A percentile compares a stretch with the other conserved stretches of the same genome.
These are phyloP conservation scores for Leucopternis melanops DNA, from an alignment of 2,113 vertebrate genomes.

Conservation along the genomic window DNA sequence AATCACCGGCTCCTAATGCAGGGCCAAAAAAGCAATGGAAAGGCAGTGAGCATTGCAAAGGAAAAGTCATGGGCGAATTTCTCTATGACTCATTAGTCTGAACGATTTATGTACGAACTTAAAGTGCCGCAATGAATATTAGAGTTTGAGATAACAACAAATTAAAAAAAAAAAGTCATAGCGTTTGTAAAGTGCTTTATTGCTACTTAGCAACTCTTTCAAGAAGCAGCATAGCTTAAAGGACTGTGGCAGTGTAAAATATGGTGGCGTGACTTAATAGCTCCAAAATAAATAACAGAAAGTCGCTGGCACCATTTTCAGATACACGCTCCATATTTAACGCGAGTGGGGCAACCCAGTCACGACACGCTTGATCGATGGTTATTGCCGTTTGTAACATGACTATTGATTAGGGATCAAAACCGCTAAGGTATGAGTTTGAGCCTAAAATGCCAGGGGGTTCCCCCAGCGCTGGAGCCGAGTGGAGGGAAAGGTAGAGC, in stretches of 20 bases:
- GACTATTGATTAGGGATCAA: conserved; percentile 34
- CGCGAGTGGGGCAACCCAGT: conserved; percentile 12
- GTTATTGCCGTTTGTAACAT: conserved; percentile 16
- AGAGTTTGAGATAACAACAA: conserved; percentile 62
- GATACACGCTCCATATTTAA: conserved; percentile 38
- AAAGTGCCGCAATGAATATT: conserved; percentile 56
- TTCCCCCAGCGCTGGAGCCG: background rate
- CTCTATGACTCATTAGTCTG: conserved; percentile 72
- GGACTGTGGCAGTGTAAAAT: conserved; percentile 29
- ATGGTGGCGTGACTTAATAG: conserved; percentile 20
- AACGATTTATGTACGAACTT: conserved; percentile 68
- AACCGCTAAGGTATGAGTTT: background rate
- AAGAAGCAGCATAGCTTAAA: conserved; percentile 22
- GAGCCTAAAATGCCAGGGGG: background rate
- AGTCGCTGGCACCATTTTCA: background rate
- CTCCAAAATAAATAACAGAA: conserved; percentile 48
- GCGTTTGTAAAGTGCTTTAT: conserved; percentile 26
- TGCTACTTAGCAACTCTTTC: conserved; percentile 41
- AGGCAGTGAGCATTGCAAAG: conserved; percentile 59
- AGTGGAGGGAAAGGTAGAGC: background rate
- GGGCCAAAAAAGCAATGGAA: conserved; percentile 63
- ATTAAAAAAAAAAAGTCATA: background rate
- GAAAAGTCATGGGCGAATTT: conserved; percentile 64
- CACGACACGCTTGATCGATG: conserved; percentile 18
- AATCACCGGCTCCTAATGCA: conserved; percentile 70